Base-by-base conservation (phyloP, 2,888 invertebrate species). In the Leucophora obtusa region DNA sequence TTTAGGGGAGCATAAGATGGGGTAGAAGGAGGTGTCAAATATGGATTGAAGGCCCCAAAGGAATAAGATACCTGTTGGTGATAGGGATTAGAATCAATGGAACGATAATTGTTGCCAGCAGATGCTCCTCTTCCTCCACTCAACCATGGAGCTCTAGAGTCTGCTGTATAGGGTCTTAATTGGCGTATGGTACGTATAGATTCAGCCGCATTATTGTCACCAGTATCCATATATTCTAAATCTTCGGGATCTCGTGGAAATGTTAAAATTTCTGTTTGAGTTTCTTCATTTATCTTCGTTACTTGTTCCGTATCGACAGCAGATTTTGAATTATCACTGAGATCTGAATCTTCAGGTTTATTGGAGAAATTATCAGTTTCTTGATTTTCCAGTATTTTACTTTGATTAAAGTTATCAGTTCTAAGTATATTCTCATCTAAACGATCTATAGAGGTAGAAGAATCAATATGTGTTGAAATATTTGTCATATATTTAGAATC, bases 11-110 rank as follows among this genome's bases (percentile, higher is more conserved):
- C 53, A 84, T 74, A 81, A 6, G 70, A n/a, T 10, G 81, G 53
- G 0, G 77, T 86, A 0, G 84, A 84, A 0, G 90, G 89, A 6
- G 90, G 89, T 8, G 87, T 84, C 0, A 89, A 83, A 66, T 87
- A 90, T 0, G 89, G 89, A 85, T 89, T 89, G 60, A 85, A 90
- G 1, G 77, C 81, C 1, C 88, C 89, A 58, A 89, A 89, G 5
- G 85, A 84, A 59, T 85, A 87, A 2, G 85, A 83, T 14, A 79
- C 43, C 4, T 77, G 77, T 0, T 82, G 74, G 1, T 83, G 84
- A 43, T 83, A 85, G 2, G 86, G 79, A 74, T 82, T 79, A 11
- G 87, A 82, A 54, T 90, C 87, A 15, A 88, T 86, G 10, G 87
- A 84, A 11, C 88, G 86, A 70, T 87, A 89, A 73, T 86, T 86